Evolutionary conservation across 64 coral and sea anemone genomes (phyloP), one percentile per base, ranked within the genome.

Genomic region (Montipora foliosa): DNA sequence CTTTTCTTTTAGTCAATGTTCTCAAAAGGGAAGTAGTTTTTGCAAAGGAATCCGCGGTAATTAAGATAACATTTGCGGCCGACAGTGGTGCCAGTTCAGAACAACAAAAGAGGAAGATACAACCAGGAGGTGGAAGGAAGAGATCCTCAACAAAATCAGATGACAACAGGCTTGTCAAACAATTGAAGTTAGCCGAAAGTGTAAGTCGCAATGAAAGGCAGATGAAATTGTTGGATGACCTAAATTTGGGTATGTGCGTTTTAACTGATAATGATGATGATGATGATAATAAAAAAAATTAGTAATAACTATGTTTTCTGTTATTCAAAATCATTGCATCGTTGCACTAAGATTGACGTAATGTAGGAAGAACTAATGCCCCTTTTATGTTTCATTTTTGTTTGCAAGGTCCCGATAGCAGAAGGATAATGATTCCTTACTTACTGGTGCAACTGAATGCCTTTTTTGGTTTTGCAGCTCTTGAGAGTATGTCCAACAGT

Each of bases 401-500:
- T 71, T 71, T 22, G 67, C 67, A 71, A 71, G 67, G 15, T 71
- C 67, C 67, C 67, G 4, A 71, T 71, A 71, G 67, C 20, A 11
- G 67, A 57, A 57, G 53, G 3, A 57, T 2, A 57, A 57, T 57
- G 53, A 57, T 57, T 57, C 53, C 53, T 57, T 57, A 37, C 37
- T 37, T 37, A 37, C 37, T 37, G 37, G 37, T 37, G 37, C 37
- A 37, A 37, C 37, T 37, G 37, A 37, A 37, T 37, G 53, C 11
- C 53, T 6, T 57, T 6, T 57, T 57, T 57, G 53, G 53, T 57
- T 57, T 57, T 57, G 53, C 11, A 57, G 53, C 53, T 8, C 53
- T 57, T 57, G 53, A 79, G 6, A 57, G 53, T 57, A 57, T 80
- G 78, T 80, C 78, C 50, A 58, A 80, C 5, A 80, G 78, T 49